Percentiles rank a stretch among this genome's conserved stretches.
Evolutionary conservation across 2,888 invertebrate species (phyloP).

Genomic region (Aphidoletes aphidimyza): DNA sequence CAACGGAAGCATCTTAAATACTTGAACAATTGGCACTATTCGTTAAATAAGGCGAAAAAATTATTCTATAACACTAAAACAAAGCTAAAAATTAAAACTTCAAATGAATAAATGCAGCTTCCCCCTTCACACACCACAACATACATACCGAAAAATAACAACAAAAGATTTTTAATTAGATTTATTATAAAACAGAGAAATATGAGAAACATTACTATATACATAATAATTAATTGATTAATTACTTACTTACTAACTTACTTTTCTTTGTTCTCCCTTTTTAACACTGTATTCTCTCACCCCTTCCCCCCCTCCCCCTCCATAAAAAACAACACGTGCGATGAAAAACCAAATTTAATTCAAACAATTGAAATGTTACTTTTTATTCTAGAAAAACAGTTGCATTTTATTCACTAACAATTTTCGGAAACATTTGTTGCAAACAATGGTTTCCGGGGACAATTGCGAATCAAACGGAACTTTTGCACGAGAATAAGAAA

Average conservation of each 20-base stretch:
- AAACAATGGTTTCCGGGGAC: no score
- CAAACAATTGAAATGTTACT: no score
- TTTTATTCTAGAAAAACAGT: no score
- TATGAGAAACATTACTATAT: slow-evolving; percentile 31
- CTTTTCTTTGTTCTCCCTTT: slow-evolving; percentile 46
- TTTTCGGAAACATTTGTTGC: no score
- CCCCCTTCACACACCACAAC: slow-evolving; percentile 7
- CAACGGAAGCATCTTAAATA: no score
- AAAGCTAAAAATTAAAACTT: background rate
- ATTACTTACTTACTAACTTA: background rate
- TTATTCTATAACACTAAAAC: background rate
- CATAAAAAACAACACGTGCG: slow-evolving; percentile 4
- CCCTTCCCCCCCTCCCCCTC: no score
- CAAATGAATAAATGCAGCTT: slow-evolving; percentile 15
- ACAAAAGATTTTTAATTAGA: slow-evolving; percentile 17
- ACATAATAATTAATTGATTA: background rate
- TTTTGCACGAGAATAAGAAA: no score
- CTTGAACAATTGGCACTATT: background rate
- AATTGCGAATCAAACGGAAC: no score
- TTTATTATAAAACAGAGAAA: slow-evolving; percentile 22
- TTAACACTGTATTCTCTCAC: slow-evolving; percentile 9
- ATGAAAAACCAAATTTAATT: no score
- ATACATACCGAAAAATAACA: slow-evolving; percentile 14
- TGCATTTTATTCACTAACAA: no score
- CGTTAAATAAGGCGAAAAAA: background rate